These are phyloP conservation scores for Albula goreensis DNA, from an alignment of 2,113 vertebrate species.

Conservation along the genomic window DNA sequence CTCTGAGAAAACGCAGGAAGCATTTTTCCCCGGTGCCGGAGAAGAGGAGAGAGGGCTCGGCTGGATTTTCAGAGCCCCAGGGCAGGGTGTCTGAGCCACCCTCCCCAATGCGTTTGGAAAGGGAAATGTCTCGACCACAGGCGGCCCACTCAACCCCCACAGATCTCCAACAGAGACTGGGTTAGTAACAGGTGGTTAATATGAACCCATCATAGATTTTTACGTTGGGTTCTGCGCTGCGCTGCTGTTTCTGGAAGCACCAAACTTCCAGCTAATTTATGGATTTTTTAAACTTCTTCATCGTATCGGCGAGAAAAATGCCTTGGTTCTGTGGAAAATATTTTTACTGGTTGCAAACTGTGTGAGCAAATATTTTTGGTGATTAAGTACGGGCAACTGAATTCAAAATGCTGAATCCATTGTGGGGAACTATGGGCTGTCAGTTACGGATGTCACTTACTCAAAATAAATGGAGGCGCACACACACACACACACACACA, in stretches of 20 bases:
- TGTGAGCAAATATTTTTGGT: slow-evolving; percentile 34
- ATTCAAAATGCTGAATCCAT: slow-evolving; percentile 16
- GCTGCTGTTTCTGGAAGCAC: neutral
- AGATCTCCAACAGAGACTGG: slow-evolving; percentile 55
- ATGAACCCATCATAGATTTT: slow-evolving; percentile 29
- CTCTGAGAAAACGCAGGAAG: too few relatives aligned
- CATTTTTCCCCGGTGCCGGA: too few relatives aligned
- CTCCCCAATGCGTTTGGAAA: neutral
- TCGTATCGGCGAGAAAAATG: slow-evolving; percentile 16
- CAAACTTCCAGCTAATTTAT: slow-evolving; percentile 30
- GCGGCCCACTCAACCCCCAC: slow-evolving; percentile 57
- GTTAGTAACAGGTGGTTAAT: slow-evolving; percentile 63
- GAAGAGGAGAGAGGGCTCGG: slow-evolving; percentile 19
- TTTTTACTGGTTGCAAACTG: slow-evolving; percentile 23
- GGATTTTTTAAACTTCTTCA: slow-evolving; percentile 40
- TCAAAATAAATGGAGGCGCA: slow-evolving; percentile 16
- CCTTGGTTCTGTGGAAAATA: slow-evolving; percentile 6
- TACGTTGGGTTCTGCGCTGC: neutral
- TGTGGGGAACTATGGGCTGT: slow-evolving; percentile 10
- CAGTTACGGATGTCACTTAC: slow-evolving; percentile 15
- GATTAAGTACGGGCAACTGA: slow-evolving; percentile 33
- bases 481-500: neutral
- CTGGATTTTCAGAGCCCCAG: slow-evolving; percentile 46
- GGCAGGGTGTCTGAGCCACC: slow-evolving; percentile 28
- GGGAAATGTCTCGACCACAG: slow-evolving; percentile 52